Base-by-base conservation (phyloP, 1,140 invertebrate genomes). In the Drosophila willistoni region DNA sequence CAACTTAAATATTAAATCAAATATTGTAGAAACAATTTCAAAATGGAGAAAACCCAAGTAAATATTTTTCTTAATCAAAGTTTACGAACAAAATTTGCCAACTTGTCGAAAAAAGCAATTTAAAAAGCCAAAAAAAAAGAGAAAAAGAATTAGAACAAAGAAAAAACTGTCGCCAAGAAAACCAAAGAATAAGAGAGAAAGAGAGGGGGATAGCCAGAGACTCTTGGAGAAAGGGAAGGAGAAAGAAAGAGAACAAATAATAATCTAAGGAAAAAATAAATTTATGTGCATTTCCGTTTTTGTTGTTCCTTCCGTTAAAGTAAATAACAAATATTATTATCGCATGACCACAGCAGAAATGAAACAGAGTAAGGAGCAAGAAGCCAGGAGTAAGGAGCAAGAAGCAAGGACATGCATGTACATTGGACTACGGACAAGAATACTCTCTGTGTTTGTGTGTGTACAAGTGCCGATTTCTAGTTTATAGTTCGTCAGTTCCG, bases 321-420 rank as follows among this genome's bases (percentile, higher is more conserved):
- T 82, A 91, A 91, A 91, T 91, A 91, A 91, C 90, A 91, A 91
- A 91, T 91, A 91, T 91, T 91, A 90, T 91, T 90, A 91, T 90
- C 90, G 90, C 90, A 79, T 69, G 72, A 75, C 70, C 90, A 71
- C 82, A 75, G 79, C 63, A 54, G 54, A 62, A 69, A 22, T 14
- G 44, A 60, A 57, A 56, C 62, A 33, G 70, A 77, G n/a, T n/a
- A n/a, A n/a, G 64, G 44, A 44, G 62, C 47, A 62, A 56, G 61
- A 68, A 77, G 63, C 65, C 44, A 69, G 25, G 36, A 60, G 42
- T 39, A 56, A 70, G 33, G 17, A 56, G 42, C 41, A 56, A 70
- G 36, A 17, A 55, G 47, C 42, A 60, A 63, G 64, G 33, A 36
- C 22, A 68, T 33, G 44, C 44, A 36, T 36, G 44, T 14, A 47